Percentiles rank a stretch among this genome's conserved stretches.
phyloP scores from a whole-genome alignment of 92 coral and sea anemone species.

The Parazoanthus swiftii region DNA sequence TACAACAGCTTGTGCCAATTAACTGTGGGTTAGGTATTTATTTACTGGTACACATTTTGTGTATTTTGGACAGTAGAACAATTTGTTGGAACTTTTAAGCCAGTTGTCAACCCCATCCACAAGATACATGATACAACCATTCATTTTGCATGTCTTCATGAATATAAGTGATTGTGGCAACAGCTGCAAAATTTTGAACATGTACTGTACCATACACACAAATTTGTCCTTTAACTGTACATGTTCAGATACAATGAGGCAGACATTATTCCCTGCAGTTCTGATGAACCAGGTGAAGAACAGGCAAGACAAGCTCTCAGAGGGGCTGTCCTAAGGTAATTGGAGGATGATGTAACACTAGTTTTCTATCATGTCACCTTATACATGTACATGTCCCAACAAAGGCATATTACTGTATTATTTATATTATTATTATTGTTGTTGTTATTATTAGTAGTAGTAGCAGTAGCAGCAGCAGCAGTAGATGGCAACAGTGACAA shows the following conservation, averaged over 20 bases:
- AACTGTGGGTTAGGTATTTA: too few species aligned
- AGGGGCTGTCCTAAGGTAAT: slow-evolving; percentile 73
- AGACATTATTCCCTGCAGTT: slow-evolving; percentile 81
- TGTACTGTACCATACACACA: neutral
- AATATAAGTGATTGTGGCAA: neutral
- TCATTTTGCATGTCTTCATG: too few species aligned
- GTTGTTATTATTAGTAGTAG: too few species aligned
- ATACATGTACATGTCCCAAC: neutral
- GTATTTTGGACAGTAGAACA: neutral
- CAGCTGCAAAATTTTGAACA: too few species aligned
- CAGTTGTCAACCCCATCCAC: neutral
- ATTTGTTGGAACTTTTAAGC: neutral
- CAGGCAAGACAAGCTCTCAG: slow-evolving; percentile 79
- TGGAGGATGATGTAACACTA: neutral
- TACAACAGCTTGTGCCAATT: too few species aligned
- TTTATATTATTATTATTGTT: too few species aligned
- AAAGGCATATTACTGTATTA: neutral
- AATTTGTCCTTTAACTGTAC: slow-evolving; percentile 32
- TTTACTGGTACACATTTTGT: too few species aligned
- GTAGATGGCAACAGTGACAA: too few species aligned
- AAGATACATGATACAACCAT: too few species aligned
- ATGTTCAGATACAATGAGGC: slow-evolving; percentile 70
- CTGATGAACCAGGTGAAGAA: slow-evolving; percentile 82
- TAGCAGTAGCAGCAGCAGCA: too few species aligned
- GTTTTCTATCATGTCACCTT: neutral